These are phyloP conservation scores for Brachymystax lenok DNA, from an alignment of 2,797 vertebrate species.

Conservation along the genomic window DNA sequence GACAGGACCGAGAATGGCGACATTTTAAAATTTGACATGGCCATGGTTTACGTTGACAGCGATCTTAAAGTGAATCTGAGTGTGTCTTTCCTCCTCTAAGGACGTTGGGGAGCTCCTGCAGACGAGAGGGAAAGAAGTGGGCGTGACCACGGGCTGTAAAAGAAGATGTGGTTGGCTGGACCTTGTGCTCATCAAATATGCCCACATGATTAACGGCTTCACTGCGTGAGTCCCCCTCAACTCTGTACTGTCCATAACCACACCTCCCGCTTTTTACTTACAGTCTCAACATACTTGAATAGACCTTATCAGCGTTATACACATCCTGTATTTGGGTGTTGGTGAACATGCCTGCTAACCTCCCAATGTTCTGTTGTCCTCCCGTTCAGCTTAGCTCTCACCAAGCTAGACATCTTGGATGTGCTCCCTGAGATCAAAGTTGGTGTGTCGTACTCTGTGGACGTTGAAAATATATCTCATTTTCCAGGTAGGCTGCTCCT, in stretches of 20 bases:
- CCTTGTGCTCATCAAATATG: constrained; percentile 92
- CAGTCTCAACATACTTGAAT: background rate
- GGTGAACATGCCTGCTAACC: constrained; percentile 64
- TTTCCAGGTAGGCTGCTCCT: constrained; percentile 86
- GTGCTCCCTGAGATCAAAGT: constrained; percentile 91
- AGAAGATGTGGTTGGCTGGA: constrained; percentile 97
- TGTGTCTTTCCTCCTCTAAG: constrained; percentile 60
- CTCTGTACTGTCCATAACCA: background rate
- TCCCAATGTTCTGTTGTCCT: constrained; percentile 13
- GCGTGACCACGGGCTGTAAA: constrained; percentile 95
- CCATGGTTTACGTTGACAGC: background rate
- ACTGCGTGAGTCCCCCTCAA: constrained; percentile 86
- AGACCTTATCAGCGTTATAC: background rate
- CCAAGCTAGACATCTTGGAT: constrained; percentile 97
- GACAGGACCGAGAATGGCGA: background rate
- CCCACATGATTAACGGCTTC: constrained; percentile 98
- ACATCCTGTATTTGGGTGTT: background rate
- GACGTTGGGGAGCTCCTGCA: constrained; percentile 90
- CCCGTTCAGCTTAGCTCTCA: constrained; percentile 87
- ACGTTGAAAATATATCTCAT: constrained; percentile 90
- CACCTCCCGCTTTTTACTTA: background rate
- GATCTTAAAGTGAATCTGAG: background rate
- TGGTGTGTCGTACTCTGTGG: constrained; percentile 89
- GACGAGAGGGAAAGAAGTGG: constrained; percentile 89
- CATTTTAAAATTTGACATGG: background rate